Evolutionary conservation across 2,113 vertebrate species (phyloP).

Genomic region (Petroica traversi): DNA sequence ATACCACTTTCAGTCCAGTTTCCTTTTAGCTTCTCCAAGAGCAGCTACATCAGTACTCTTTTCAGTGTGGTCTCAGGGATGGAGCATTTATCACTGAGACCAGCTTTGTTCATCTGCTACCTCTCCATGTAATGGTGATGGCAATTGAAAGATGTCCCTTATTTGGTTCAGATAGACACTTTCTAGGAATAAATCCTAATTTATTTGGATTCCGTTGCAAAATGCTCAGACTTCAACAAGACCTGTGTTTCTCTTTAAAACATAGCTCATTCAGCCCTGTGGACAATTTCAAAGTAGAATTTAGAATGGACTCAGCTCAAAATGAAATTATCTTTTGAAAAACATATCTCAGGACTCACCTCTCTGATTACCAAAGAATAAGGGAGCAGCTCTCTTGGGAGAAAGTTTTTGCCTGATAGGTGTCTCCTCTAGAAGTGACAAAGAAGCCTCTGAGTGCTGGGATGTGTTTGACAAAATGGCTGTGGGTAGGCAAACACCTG

Average conservation of each 20-base stretch:
- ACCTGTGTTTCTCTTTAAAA: not conserved
- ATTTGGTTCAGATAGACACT: not conserved
- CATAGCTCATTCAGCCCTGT: not conserved
- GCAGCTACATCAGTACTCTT: not conserved
- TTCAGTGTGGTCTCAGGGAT: not conserved
- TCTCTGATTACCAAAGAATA: not conserved
- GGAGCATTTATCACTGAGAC: not conserved
- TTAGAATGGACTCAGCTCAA: not conserved
- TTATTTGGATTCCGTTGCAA: not conserved
- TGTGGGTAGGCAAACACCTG: not conserved
- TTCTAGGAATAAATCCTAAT: not conserved
- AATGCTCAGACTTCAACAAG: not conserved
- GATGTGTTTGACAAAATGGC: not conserved
- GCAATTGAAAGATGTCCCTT: not conserved
- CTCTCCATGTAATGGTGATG: not conserved
- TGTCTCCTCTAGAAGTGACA: not conserved
- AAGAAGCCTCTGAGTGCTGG: not conserved
- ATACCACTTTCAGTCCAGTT: not conserved
- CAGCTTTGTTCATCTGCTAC: not conserved
- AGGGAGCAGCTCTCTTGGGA: not conserved
- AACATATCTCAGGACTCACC: not conserved
- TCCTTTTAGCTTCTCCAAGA: not conserved
- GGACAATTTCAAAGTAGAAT: not conserved
- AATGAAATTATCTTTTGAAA: not conserved
- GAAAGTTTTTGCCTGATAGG: not conserved